phyloP scores from a whole-genome alignment of 2,113 vertebrate genomes.

The Zootoca vivipara region DNA sequence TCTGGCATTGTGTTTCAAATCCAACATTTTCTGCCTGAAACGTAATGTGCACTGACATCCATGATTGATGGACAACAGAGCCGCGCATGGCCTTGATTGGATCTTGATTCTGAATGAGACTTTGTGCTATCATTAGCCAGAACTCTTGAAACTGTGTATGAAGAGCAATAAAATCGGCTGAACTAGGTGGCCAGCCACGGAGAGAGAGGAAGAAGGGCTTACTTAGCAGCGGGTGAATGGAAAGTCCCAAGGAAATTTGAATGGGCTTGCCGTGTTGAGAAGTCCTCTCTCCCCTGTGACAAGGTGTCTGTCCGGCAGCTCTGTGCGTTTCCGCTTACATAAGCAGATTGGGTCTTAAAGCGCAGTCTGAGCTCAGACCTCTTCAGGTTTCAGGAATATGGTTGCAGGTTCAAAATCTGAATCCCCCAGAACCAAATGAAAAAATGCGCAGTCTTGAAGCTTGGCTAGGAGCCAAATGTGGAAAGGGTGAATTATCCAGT shows the following conservation, averaged over 20 bases:
- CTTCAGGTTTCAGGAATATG: conserved; percentile 3
- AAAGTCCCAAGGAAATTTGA: conserved; percentile 62
- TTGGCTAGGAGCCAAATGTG: not conserved
- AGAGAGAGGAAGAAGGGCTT: conserved; percentile 48
- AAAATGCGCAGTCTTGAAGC: not conserved
- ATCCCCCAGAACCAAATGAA: conserved; percentile 5
- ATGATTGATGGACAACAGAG: not conserved
- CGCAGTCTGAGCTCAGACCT: not conserved
- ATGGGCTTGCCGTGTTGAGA: conserved; percentile 55
- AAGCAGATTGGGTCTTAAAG: not conserved
- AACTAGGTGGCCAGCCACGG: conserved; percentile 35
- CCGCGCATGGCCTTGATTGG: not conserved
- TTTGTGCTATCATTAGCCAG: not conserved
- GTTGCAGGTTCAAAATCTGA: not conserved
- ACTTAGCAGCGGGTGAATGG: conserved; percentile 51
- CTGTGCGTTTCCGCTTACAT: conserved; percentile 26
- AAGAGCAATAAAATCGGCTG: conserved; percentile 3
- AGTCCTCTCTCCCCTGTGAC: conserved; percentile 27
- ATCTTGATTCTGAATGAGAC: too few species aligned
- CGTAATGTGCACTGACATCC: not conserved
- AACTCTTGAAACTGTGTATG: not conserved
- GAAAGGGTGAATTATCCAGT: not conserved
- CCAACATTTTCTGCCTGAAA: not conserved
- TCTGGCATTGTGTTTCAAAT: not conserved
- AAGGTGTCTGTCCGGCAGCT: conserved; percentile 49